Evolutionary conservation across 2,888 invertebrate species (phyloP).

Genomic region (Pherbina coryleti): DNA sequence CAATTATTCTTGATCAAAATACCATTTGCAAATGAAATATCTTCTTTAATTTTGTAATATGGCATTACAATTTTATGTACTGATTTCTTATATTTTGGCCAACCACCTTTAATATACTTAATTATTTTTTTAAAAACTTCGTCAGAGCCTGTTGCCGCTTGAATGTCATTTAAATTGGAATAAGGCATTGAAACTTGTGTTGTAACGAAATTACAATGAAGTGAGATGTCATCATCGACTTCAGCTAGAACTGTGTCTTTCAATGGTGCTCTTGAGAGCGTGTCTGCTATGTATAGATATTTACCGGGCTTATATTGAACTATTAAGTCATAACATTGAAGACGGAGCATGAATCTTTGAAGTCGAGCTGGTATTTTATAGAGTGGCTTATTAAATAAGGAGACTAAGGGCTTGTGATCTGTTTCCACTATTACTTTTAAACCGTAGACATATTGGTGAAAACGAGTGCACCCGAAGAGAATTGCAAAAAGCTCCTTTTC

Average conservation of each 20-base stretch:
- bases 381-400: slow-evolving; percentile 27
- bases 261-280: slow-evolving; percentile 2
- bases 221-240: slow-evolving; percentile 17
- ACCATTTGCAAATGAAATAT: slow-evolving; percentile 38
- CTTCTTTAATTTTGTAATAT: slow-evolving; percentile 40
- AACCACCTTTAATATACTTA: background rate
- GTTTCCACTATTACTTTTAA: slow-evolving; percentile 29
- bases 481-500: slow-evolving; percentile 46
- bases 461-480: slow-evolving; percentile 41
- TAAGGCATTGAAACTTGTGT: background rate
- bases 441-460: slow-evolving; percentile 39
- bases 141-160: background rate
- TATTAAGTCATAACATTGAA: background rate
- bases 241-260: background rate
- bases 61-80: background rate
- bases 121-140: background rate
- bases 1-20: slow-evolving; percentile 42
- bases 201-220: slow-evolving; percentile 29
- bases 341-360: slow-evolving; percentile 21
- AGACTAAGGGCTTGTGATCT: slow-evolving; percentile 38
- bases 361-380: slow-evolving; percentile 23
- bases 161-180: slow-evolving; percentile 10
- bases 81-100: slow-evolving; percentile 28
- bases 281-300: too few species aligned
- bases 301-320: too few species aligned